Conservation (phyloP, 1,140 invertebrate genomes). For the Pseudachorutes palmiensis region DNA sequence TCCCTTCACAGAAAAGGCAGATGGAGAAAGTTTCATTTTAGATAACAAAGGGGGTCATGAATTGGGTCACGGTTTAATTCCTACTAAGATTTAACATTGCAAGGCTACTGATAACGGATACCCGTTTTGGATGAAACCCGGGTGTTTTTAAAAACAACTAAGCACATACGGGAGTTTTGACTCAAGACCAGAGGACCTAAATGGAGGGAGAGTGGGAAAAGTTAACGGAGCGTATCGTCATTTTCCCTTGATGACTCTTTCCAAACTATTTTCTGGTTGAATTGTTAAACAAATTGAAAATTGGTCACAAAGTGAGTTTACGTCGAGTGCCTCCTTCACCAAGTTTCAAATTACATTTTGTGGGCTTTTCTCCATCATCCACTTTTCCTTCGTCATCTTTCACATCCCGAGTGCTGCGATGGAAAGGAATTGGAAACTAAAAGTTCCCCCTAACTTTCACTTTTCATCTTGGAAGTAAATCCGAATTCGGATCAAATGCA, state of each 20-base stretch:
- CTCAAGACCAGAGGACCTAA: too few relatives aligned
- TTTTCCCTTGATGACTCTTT: constrained; percentile 6
- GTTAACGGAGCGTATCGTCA: constrained; percentile 12
- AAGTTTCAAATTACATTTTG: constrained; percentile 3
- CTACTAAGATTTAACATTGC: too few relatives aligned
- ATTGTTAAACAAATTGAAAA: constrained; percentile 14
- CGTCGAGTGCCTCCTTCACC: not conserved
- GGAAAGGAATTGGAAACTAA: not conserved
- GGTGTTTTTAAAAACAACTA: too few relatives aligned
- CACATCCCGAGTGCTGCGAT: not conserved
- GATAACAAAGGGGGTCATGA: too few relatives aligned
- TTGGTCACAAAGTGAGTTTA: constrained; percentile 9
- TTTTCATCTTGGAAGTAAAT: too few relatives aligned
- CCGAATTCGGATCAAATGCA: too few relatives aligned
- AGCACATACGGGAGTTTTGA: too few relatives aligned
- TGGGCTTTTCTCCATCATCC: too few relatives aligned
- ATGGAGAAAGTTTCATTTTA: too few relatives aligned
- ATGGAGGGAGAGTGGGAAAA: constrained; percentile 3
- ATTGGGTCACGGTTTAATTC: constrained; percentile 10
- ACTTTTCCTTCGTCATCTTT: not conserved
- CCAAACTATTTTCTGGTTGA: constrained; percentile 12
- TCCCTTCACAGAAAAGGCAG: too few relatives aligned
- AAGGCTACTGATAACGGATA: too few relatives aligned
- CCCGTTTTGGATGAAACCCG: too few relatives aligned
- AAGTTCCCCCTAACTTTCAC: not conserved